A percentile compares a stretch with the other conserved stretches of the same genome.
These are phyloP conservation scores for Acronicta aceris DNA, from an alignment of 2,888 invertebrate genomes.

Conservation along the genomic window DNA sequence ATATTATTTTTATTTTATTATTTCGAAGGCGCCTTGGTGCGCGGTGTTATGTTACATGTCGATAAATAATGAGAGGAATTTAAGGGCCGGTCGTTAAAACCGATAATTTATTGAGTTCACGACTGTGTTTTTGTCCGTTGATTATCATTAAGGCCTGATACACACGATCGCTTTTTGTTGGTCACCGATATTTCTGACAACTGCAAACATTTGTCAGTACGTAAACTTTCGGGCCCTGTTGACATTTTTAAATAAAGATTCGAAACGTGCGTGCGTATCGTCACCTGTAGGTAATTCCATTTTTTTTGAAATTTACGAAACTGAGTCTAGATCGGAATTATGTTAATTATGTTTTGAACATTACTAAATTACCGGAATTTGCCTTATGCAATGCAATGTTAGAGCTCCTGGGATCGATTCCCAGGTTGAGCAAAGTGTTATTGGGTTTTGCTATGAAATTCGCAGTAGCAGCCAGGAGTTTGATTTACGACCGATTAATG, in stretches of 20 bases:
- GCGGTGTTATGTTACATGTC: conserved; percentile 54
- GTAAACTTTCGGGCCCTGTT: not conserved
- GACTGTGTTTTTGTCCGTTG: conserved; percentile 27
- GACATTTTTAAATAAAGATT: not conserved
- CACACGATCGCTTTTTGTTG: not conserved
- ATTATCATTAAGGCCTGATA: conserved; percentile 42
- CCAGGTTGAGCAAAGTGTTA: too few species aligned
- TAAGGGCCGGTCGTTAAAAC: conserved; percentile 52
- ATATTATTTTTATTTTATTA: conserved; percentile 32
- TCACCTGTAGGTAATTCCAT: too few species aligned
- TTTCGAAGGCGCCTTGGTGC: conserved; percentile 36
- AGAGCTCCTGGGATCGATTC: too few species aligned
- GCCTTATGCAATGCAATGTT: too few species aligned
- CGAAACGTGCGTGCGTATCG: not conserved
- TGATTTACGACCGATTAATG: too few species aligned
- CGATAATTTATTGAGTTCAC: conserved; percentile 52
- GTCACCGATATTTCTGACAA: not conserved
- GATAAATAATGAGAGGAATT: conserved; percentile 60
- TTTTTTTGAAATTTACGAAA: too few species aligned
- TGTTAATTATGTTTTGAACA: too few species aligned
- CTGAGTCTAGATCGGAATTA: too few species aligned
- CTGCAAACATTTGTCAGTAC: not conserved
- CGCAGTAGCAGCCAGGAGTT: too few species aligned
- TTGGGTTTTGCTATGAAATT: too few species aligned
- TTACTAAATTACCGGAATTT: too few species aligned